These are phyloP conservation scores for Sminthurides aquaticus DNA, from an alignment of 2,888 invertebrate genomes.

Conservation along the genomic window DNA sequence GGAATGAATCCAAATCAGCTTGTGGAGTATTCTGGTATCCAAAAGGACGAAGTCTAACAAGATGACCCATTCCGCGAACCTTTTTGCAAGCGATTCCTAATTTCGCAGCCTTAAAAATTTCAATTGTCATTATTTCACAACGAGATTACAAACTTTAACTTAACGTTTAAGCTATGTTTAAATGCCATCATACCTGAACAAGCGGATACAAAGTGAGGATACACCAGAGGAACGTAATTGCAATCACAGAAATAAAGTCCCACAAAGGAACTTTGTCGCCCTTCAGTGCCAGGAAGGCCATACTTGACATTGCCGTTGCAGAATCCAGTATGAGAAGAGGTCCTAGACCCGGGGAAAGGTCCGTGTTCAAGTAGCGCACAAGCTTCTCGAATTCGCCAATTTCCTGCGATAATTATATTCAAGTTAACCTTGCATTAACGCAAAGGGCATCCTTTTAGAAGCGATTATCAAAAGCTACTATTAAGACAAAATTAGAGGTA, in stretches of 20 bases:
- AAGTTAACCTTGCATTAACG: neutral
- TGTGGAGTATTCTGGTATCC: constrained; percentile 70
- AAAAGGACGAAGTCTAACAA: constrained; percentile 68
- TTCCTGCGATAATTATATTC: constrained; percentile 54
- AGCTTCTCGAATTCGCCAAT: constrained; percentile 71
- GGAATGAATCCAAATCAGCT: constrained; percentile 66
- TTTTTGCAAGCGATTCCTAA: constrained; percentile 64
- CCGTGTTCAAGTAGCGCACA: constrained; percentile 66
- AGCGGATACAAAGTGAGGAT: constrained; percentile 61
- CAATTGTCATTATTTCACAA: neutral
- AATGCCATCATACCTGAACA: constrained; percentile 64
- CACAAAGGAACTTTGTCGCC: constrained; percentile 53
- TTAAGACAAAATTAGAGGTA: constrained; percentile 9
- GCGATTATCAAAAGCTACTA: neutral
- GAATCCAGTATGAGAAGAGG: constrained; percentile 56
- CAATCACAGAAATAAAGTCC: constrained; percentile 52
- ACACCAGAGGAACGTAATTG: constrained; percentile 53
- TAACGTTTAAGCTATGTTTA: too few species aligned
- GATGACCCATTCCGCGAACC: constrained; percentile 68
- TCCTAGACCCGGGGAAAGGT: constrained; percentile 63
- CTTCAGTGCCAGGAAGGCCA: constrained; percentile 59
- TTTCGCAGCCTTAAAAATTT: constrained; percentile 60
- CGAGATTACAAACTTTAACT: neutral
- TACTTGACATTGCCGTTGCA: constrained; percentile 64
- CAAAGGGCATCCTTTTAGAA: neutral